A percentile compares a stretch with the other conserved stretches of the same genome.
These are phyloP conservation scores for Oncorhynchus nerka DNA, from an alignment of 2,113 vertebrate genomes.

Conservation along the genomic window DNA sequence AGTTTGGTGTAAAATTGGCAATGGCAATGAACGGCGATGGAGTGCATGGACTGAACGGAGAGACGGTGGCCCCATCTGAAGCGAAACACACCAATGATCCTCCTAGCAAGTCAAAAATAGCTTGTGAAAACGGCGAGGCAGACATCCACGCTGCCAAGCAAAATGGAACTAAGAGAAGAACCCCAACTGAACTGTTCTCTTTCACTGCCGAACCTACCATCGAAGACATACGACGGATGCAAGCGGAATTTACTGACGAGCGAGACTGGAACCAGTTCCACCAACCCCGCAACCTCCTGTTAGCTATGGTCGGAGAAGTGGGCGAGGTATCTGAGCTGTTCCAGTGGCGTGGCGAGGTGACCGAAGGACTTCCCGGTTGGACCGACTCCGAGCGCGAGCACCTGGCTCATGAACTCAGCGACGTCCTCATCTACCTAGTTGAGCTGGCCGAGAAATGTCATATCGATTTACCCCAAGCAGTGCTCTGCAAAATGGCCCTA, in stretches of 20 bases:
- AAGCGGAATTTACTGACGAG: constrained; percentile 84
- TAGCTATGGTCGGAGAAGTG: constrained; percentile 88
- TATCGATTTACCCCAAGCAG: constrained; percentile 83
- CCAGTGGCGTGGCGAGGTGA: constrained; percentile 84
- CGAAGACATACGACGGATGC: constrained; percentile 81
- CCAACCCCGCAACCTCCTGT: constrained; percentile 84
- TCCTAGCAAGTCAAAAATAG: neutral
- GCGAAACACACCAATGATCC: neutral
- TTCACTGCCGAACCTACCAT: constrained; percentile 79
- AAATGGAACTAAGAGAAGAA: constrained; percentile 21
- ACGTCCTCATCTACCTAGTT: constrained; percentile 87
- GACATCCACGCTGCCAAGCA: neutral
- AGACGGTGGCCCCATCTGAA: neutral
- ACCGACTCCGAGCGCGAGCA: constrained; percentile 73
- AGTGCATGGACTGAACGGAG: neutral
- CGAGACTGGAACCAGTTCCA: constrained; percentile 88
- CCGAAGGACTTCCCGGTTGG: constrained; percentile 81
- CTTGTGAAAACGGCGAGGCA: constrained; percentile 19
- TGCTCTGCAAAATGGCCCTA: constrained; percentile 83
- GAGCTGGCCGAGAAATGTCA: constrained; percentile 84
- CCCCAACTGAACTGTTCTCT: constrained; percentile 52
- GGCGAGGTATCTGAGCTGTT: constrained; percentile 89
- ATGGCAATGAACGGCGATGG: constrained; percentile 53
- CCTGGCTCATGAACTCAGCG: constrained; percentile 85
- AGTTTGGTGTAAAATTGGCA: neutral